Evolutionary conservation across 1,140 invertebrate genomes (phyloP).

Genomic region (Lordiphosa clarofinis): DNA sequence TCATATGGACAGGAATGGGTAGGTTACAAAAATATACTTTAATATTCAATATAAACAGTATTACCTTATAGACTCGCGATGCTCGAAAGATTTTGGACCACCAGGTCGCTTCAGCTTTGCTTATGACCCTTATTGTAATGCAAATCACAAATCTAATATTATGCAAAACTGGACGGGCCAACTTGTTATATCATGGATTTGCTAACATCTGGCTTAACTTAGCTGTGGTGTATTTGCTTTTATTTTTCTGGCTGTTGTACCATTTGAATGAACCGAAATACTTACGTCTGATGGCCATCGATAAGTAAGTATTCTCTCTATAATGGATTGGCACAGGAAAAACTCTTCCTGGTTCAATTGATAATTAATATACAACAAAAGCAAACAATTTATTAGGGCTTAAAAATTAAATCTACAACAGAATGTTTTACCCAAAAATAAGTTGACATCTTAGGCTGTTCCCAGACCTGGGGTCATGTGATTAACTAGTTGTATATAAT

Average conservation of each 20-base stretch:
- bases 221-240: slow-evolving; percentile 23
- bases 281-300: neutral
- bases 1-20: slow-evolving; percentile 61
- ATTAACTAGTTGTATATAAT: no score
- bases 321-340: no score
- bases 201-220: slow-evolving; percentile 17
- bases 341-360: no score
- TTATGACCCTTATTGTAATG: slow-evolving; percentile 42
- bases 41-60: neutral
- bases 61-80: slow-evolving; percentile 9
- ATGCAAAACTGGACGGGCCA: slow-evolving; percentile 31
- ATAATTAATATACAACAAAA: no score
- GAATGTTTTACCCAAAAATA: no score
- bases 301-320: slow-evolving; percentile 5
- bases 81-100: slow-evolving; percentile 20
- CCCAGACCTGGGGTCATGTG: no score
- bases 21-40: neutral
- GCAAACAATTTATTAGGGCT: no score
- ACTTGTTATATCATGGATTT: slow-evolving; percentile 42
- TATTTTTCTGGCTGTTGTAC: slow-evolving; percentile 2
- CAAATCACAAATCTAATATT: slow-evolving; percentile 43
- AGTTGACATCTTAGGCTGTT: no score
- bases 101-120: neutral
- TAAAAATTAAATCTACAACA: no score
- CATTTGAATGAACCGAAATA: neutral